Evolutionary conservation across 2,113 vertebrate genomes (phyloP).

Genomic region (Ondatra zibethicus): DNA sequence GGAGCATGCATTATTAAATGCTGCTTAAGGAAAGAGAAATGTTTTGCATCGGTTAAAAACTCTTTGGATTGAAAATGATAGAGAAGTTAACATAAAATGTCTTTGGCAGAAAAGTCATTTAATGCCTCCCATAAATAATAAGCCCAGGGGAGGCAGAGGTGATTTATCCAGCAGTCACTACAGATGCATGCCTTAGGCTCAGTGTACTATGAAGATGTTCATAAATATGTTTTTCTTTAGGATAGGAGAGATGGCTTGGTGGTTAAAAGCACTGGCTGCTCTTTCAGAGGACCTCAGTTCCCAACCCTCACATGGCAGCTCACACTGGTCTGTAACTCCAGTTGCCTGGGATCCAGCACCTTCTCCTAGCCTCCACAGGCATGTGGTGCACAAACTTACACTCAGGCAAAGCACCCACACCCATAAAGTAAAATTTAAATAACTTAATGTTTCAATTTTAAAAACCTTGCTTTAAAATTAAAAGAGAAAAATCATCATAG

Average conservation of each 20-base stretch:
- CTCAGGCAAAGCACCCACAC: too few relatives aligned
- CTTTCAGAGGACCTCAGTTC: background rate
- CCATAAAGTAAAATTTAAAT: background rate
- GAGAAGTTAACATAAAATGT: background rate
- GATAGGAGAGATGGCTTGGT: background rate
- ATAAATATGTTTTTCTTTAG: background rate
- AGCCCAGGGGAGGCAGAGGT: background rate
- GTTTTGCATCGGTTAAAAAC: constrained; percentile 1
- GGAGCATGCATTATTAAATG: constrained; percentile 61
- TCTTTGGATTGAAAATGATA: constrained; percentile 44
- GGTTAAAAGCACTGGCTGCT: background rate
- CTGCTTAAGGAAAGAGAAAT: constrained; percentile 51
- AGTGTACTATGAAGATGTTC: background rate
- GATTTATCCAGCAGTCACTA: background rate
- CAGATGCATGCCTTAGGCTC: background rate
- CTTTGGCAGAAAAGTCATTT: background rate
- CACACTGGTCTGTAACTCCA: background rate
- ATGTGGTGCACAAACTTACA: background rate
- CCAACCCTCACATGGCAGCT: too few relatives aligned
- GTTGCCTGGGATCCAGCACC: background rate
- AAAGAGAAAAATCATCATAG: background rate
- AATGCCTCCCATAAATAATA: background rate
- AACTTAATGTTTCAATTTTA: background rate
- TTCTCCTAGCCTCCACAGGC: background rate
- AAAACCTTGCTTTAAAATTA: background rate